Evolutionary conservation across 2,888 invertebrate genomes (phyloP), one percentile per base, ranked within the genome.

Genomic region (Antheraea assamensis): DNA sequence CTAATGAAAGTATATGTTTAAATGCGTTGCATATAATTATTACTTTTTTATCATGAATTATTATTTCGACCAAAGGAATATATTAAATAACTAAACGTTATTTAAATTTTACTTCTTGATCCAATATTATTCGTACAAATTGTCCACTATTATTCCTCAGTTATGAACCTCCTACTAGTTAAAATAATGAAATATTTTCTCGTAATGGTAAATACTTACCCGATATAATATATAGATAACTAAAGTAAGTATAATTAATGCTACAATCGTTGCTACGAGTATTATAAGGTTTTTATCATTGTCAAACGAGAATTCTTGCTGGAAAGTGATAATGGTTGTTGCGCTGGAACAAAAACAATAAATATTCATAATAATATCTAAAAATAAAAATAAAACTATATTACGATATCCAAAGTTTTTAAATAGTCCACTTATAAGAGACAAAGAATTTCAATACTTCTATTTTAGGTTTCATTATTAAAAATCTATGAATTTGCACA

Each of bases 221-320:
- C 83, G 87, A 52, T 82, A 87, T 5, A 90, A 78, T 35, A 84
- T 71, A 7, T 76, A 78, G 2, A 79, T 79, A 0, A 88, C 30
- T 4, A 88, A 61, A 2, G 78, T 77, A 30, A 91, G 71, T 24
- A 88, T 55, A 0, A 90, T 21, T 1, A 86, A 2, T 0, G 86
- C 88, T 0, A 86, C 71, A 13, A 88, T 47, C 2, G 79, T 73
- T 0, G 85, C 84, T 8, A 88, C 75, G 1, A 86, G n/a, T 15
- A 83, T 80, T 3, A 90, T 83, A 1, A 85, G 73, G 0, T n/a
- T 52, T 66, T 83, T 85, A 27, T 86, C 83, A 42, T 84, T 84
- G 0, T 75, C 79, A 7, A 88, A 70, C 2, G 82, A 74, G 3
- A 61, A n/a, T 21, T 74, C 74, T 24, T 72, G 47, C n/a, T 58